These are phyloP conservation scores for Platysternon megacephalum DNA, from an alignment of 2,113 vertebrate genomes.

Conservation along the genomic window DNA sequence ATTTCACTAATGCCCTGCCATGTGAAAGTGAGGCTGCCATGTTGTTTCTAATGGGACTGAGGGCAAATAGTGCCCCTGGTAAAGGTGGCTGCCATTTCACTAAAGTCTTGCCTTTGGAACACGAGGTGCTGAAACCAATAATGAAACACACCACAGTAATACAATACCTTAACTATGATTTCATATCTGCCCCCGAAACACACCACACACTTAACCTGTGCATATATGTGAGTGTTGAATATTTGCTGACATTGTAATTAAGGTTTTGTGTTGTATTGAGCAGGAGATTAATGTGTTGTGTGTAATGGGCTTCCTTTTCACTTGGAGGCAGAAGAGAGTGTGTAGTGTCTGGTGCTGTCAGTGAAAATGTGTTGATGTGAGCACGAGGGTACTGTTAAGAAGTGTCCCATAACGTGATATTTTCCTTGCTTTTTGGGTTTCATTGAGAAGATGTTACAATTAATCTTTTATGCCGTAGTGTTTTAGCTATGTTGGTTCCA, in stretches of 20 bases:
- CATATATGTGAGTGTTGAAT: conserved; percentile 6
- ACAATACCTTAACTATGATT: conserved; percentile 31
- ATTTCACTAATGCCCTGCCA: not conserved
- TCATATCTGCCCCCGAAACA: conserved; percentile 8
- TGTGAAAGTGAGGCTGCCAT: not conserved
- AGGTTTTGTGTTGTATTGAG: not conserved
- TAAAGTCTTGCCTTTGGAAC: conserved; percentile 1
- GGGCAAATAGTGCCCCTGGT: not conserved
- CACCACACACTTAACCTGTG: not conserved
- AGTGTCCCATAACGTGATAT: not conserved
- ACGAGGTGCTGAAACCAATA: not conserved
- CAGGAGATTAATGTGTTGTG: not conserved
- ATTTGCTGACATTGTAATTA: conserved; percentile 20
- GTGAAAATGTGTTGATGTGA: not conserved
- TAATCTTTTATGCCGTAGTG: too few species aligned
- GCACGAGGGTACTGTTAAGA: not conserved
- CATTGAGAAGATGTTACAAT: not conserved
- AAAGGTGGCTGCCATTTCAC: not conserved
- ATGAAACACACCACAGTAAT: conserved; percentile 18
- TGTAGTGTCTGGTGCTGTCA: not conserved
- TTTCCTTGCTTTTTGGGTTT: not conserved
- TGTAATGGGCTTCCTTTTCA: not conserved
- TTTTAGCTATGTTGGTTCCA: too few species aligned
- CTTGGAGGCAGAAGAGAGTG: not conserved
- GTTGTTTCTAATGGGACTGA: not conserved